Evolutionary conservation across 2,888 invertebrate genomes (phyloP).

Genomic region (Drosophila setosimentum): DNA sequence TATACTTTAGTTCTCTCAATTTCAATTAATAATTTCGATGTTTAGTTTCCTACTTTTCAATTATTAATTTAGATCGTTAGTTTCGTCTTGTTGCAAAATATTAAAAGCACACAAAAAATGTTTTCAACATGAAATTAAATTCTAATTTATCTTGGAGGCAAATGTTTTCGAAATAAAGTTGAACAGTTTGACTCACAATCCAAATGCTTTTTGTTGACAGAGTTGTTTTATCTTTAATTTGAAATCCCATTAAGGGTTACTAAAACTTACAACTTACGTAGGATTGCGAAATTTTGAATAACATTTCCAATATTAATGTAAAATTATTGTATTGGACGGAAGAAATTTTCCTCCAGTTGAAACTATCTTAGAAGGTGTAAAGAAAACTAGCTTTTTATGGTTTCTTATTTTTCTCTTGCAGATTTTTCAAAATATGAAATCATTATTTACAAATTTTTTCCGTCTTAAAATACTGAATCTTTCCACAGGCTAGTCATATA

Average conservation of each 20-base stretch:
- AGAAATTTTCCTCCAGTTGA: not conserved
- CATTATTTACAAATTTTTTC: not conserved
- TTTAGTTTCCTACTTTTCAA: not conserved
- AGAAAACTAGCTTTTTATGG: not conserved
- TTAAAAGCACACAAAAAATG: not conserved
- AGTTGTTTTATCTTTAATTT: not conserved
- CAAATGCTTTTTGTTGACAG: constrained; percentile 15
- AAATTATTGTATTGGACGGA: no score
- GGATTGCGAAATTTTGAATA: not conserved
- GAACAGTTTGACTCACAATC: not conserved
- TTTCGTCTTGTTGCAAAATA: not conserved
- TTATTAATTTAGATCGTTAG: not conserved
- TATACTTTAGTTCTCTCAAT: not conserved
- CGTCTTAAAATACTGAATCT: not conserved
- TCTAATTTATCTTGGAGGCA: constrained; percentile 9
- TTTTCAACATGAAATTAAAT: constrained; percentile 27
- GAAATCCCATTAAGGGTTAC: not conserved
- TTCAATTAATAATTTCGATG: not conserved
- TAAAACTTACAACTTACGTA: not conserved
- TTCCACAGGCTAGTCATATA: not conserved
- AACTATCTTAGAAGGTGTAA: not conserved
- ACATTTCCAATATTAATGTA: not conserved
- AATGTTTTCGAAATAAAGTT: not conserved
- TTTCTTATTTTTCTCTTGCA: not conserved
- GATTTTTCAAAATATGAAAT: not conserved